A percentile compares a stretch with the other conserved stretches of the same genome.
These are phyloP conservation scores for Mimumesa dahlbomi DNA, from an alignment of 2,888 invertebrate genomes.

Conservation along the genomic window DNA sequence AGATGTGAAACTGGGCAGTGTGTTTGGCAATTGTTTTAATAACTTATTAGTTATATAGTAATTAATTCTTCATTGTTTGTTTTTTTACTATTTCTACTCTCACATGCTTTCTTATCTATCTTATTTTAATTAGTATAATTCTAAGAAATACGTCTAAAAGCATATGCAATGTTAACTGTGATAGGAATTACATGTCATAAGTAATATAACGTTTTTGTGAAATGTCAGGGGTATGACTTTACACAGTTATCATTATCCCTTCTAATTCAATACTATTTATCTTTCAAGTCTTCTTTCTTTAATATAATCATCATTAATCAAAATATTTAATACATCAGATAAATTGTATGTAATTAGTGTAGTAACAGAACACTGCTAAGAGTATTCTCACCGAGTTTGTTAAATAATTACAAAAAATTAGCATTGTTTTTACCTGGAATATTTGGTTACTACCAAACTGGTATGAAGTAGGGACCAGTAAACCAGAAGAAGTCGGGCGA, in stretches of 20 bases:
- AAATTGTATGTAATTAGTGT: too few species aligned
- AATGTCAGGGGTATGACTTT: slow-evolving; percentile 50
- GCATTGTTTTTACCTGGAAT: slow-evolving; percentile 82
- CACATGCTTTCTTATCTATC: neutral
- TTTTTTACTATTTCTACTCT: neutral
- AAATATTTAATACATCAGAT: neutral
- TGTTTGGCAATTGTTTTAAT: too few species aligned
- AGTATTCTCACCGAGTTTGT: too few species aligned
- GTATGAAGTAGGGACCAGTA: slow-evolving; percentile 83
- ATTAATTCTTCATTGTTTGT: too few species aligned
- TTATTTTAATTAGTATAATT: neutral
- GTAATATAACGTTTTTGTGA: neutral
- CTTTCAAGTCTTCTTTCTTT: neutral
- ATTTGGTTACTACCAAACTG: slow-evolving; percentile 84
- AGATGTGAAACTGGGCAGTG: too few species aligned
- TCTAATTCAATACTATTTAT: slow-evolving; percentile 6
- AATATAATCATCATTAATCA: neutral
- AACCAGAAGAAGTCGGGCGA: slow-evolving; percentile 84
- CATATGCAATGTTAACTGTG: too few species aligned
- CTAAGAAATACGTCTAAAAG: slow-evolving; percentile 1
- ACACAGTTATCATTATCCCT: slow-evolving; percentile 51
- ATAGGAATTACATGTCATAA: neutral
- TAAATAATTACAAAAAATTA: slow-evolving; percentile 6
- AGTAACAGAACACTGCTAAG: too few species aligned
- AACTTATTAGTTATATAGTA: too few species aligned